Conservation (phyloP, 1,140 invertebrate genomes). For the Diploscapter pachys region DNA sequence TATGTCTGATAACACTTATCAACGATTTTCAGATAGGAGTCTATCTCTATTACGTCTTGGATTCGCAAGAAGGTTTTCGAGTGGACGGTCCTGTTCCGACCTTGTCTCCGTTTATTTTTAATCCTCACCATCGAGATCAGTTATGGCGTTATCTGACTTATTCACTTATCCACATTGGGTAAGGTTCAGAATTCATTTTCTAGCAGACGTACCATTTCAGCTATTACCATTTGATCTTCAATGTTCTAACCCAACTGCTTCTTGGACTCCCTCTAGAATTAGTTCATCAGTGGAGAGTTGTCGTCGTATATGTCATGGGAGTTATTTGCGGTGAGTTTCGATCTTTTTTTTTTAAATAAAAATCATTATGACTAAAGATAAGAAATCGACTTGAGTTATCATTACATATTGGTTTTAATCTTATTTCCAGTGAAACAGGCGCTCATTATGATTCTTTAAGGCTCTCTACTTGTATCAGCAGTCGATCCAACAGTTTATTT, state of each 20-base stretch:
- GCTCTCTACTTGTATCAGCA: constrained; percentile 75
- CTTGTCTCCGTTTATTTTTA: constrained; percentile 75
- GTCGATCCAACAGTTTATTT: constrained; percentile 79
- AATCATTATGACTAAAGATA: neutral
- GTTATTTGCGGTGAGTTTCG: constrained; percentile 22
- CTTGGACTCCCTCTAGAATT: constrained; percentile 87
- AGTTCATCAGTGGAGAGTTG: constrained; percentile 71
- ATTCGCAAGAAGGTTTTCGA: constrained; percentile 28
- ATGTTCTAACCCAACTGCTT: constrained; percentile 84
- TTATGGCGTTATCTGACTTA: constrained; percentile 88
- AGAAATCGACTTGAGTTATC: too few relatives aligned
- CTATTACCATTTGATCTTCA: constrained; percentile 75
- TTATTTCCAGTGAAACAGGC: too few relatives aligned
- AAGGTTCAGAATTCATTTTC: constrained; percentile 32
- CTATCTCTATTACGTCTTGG: constrained; percentile 41
- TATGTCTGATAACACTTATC: neutral
- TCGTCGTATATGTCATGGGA: constrained; percentile 41
- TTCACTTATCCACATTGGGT: constrained; percentile 93
- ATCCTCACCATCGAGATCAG: constrained; percentile 79
- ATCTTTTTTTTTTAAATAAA: neutral
- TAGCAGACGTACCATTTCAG: constrained; percentile 8
- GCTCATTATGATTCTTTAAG: constrained; percentile 41
- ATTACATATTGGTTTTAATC: too few relatives aligned
- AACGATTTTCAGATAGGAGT: constrained; percentile 27
- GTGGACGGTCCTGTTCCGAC: constrained; percentile 32